Evolutionary conservation across 1,140 invertebrate species (phyloP).

Genomic region (Carposina sasakii): DNA sequence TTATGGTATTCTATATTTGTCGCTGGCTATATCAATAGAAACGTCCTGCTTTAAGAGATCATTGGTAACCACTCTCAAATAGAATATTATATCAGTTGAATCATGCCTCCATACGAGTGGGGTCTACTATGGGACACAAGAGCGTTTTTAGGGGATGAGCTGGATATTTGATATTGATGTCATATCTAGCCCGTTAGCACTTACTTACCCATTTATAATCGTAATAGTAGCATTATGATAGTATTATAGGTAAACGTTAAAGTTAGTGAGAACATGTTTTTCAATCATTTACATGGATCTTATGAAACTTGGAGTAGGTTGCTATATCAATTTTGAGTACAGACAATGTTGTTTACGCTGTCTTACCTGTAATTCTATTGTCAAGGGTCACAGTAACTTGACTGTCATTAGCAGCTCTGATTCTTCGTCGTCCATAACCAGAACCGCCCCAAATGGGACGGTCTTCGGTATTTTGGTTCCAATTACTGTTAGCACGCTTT

Average conservation of each 20-base stretch:
- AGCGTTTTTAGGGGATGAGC: neutral
- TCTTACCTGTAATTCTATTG: conserved; percentile 1
- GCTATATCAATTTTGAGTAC: neutral
- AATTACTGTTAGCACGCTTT: neutral
- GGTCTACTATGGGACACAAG: too few relatives aligned
- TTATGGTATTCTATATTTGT: neutral
- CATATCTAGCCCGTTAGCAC: neutral
- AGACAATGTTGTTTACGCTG: neutral
- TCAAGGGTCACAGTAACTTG: neutral
- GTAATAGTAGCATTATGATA: neutral
- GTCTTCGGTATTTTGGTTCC: neutral
- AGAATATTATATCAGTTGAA: neutral
- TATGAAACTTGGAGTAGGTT: neutral
- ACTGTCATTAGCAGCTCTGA: neutral
- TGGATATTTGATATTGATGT: neutral
- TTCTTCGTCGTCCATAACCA: neutral
- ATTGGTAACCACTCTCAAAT: neutral
- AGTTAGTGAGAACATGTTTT: neutral
- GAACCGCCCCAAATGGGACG: neutral
- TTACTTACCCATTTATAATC: neutral
- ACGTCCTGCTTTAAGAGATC: neutral
- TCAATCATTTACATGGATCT: neutral
- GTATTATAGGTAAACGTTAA: neutral
- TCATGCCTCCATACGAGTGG: neutral
- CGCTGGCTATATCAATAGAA: neutral